phyloP scores from a whole-genome alignment of 2,888 invertebrate species.

The Anorthoa munda region DNA sequence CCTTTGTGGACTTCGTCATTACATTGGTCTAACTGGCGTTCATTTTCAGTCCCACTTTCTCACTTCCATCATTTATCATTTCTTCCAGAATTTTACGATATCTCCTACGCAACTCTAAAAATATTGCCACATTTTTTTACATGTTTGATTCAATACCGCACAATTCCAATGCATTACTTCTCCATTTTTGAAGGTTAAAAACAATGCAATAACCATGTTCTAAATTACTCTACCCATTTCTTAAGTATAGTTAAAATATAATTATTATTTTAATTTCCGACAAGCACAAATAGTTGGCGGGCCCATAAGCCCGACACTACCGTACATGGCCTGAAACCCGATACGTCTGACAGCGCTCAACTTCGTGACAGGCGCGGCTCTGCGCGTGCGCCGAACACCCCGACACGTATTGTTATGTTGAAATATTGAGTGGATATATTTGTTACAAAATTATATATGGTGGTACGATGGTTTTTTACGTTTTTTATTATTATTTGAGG shows the following conservation, averaged over 20 bases:
- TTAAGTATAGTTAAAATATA: constrained; percentile 23
- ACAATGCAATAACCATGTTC: neutral
- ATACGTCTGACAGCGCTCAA: constrained; percentile 70
- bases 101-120: too few species aligned
- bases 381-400: constrained; percentile 66
- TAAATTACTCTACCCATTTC: neutral
- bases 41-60: too few species aligned
- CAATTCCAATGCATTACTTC: too few species aligned
- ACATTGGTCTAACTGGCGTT: too few species aligned
- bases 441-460: constrained; percentile 6
- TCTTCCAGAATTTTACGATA: neutral
- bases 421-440: constrained; percentile 48
- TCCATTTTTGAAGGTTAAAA: neutral
- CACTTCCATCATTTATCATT: too few species aligned
- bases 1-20: too few species aligned
- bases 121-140: neutral
- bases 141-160: neutral
- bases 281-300: constrained; percentile 50
- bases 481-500: too few species aligned
- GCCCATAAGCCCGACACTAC: constrained; percentile 56
- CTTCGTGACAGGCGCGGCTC: constrained; percentile 62
- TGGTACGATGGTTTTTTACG: neutral
- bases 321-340: constrained; percentile 69
- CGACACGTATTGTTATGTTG: constrained; percentile 52
- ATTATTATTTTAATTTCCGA: constrained; percentile 40